These are phyloP conservation scores for Pollachius pollachius DNA, from an alignment of 2,113 vertebrate genomes.

Conservation along the genomic window DNA sequence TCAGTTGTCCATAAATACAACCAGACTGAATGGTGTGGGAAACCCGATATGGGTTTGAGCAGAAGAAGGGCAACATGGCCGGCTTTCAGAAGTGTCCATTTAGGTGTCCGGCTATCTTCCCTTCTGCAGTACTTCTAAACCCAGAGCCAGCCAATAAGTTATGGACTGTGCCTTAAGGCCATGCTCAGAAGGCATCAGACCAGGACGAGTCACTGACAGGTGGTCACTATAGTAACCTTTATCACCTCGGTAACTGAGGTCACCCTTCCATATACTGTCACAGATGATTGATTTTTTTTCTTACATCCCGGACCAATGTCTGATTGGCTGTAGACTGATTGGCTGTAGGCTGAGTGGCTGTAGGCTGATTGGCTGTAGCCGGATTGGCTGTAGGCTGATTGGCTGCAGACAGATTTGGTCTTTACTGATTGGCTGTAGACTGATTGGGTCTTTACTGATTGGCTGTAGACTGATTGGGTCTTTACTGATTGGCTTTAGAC, in stretches of 20 bases:
- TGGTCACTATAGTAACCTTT: constrained; percentile 64
- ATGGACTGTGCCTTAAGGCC: constrained; percentile 57
- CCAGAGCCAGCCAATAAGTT: constrained; percentile 53
- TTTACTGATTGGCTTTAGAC: constrained; percentile 18
- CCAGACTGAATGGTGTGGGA: background rate
- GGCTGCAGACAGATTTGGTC: constrained; percentile 18
- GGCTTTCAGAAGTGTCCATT: constrained; percentile 42
- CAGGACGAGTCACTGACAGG: constrained; percentile 56
- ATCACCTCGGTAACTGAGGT: constrained; percentile 60
- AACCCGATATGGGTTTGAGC: constrained; percentile 3
- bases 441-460: constrained; percentile 33
- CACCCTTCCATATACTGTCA: constrained; percentile 60
- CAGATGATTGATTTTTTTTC: constrained; percentile 52
- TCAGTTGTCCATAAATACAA: background rate
- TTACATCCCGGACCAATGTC: constrained; percentile 8
- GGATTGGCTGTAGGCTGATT: constrained; percentile 39
- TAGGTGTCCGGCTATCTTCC: constrained; percentile 50
- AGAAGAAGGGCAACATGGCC: constrained; percentile 12
- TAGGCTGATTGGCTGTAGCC: constrained; percentile 53
- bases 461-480: constrained; percentile 14
- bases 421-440: constrained; percentile 20
- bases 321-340: constrained; percentile 45
- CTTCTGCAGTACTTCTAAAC: constrained; percentile 50
- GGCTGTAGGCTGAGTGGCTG: constrained; percentile 51
- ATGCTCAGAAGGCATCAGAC: constrained; percentile 48